phyloP scores from a whole-genome alignment of 2,113 vertebrate genomes.

The Meleagris gallopavo region DNA sequence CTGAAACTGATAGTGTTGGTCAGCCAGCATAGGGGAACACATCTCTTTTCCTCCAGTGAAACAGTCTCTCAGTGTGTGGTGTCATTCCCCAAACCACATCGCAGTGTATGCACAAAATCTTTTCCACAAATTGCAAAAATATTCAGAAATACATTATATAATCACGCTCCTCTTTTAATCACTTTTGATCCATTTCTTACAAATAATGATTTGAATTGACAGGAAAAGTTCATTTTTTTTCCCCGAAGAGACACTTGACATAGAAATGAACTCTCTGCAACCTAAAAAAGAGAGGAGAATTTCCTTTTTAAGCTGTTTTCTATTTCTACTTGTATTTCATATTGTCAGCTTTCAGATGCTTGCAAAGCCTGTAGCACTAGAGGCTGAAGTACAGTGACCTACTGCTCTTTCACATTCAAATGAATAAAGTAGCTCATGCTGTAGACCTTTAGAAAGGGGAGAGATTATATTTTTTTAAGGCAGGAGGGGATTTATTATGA shows the following conservation, averaged over 20 bases:
- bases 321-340: conserved; percentile 2
- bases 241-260: background rate
- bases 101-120: background rate
- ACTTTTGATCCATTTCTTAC: conserved; percentile 8
- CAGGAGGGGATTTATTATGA: conserved; percentile 38
- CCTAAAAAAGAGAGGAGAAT: background rate
- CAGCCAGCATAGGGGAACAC: background rate
- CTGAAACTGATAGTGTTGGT: background rate
- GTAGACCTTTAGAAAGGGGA: background rate
- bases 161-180: background rate
- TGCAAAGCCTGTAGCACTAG: background rate
- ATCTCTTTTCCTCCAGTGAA: background rate
- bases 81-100: background rate
- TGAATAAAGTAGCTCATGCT: conserved; percentile 11
- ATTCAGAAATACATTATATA: background rate
- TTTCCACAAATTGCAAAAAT: background rate
- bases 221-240: background rate
- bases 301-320: conserved; percentile 51
- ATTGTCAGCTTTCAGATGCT: conserved; percentile 5
- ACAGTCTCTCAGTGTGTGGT: background rate
- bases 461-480: conserved; percentile 40
- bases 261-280: conserved; percentile 42
- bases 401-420: conserved; percentile 47
- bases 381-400: conserved; percentile 19
- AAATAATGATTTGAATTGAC: conserved; percentile 33